These are phyloP conservation scores for Candidula unifasciata DNA, from an alignment of 2,888 invertebrate species.

Conservation along the genomic window DNA sequence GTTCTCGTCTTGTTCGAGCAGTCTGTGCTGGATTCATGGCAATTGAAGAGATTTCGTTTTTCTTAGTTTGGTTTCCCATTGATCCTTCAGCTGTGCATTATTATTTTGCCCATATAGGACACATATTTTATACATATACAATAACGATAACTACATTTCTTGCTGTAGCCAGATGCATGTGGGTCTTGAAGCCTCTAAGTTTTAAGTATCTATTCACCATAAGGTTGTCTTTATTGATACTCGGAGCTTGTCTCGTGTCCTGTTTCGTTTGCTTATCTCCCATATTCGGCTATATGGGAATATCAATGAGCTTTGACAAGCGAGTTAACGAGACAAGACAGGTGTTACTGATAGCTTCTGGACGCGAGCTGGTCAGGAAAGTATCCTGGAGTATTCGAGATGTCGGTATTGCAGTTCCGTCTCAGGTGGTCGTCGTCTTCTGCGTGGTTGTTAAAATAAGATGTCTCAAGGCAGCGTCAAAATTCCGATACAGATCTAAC, in stretches of 20 bases:
- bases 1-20: background rate
- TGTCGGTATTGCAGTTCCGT: background rate
- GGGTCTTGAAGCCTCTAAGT: constrained; percentile 16
- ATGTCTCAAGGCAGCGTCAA: background rate
- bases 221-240: background rate
- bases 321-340: background rate
- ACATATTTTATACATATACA: background rate
- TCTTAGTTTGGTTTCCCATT: constrained; percentile 5
- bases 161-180: constrained; percentile 27
- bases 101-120: background rate
- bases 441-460: constrained; percentile 23
- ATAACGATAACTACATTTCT: constrained; percentile 22
- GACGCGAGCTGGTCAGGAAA: constrained; percentile 16
- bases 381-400: background rate
- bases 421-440: constrained; percentile 1
- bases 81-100: constrained; percentile 7
- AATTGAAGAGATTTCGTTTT: background rate
- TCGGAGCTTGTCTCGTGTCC: background rate
- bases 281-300: constrained; percentile 11
- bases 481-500: constrained; percentile 8
- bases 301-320: background rate
- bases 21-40: background rate
- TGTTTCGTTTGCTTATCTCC: background rate
- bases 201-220: constrained; percentile 3
- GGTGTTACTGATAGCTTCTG: background rate